Evolutionary conservation across 2,797 vertebrate genomes (phyloP).

Genomic region (Echeneis naucrates): DNA sequence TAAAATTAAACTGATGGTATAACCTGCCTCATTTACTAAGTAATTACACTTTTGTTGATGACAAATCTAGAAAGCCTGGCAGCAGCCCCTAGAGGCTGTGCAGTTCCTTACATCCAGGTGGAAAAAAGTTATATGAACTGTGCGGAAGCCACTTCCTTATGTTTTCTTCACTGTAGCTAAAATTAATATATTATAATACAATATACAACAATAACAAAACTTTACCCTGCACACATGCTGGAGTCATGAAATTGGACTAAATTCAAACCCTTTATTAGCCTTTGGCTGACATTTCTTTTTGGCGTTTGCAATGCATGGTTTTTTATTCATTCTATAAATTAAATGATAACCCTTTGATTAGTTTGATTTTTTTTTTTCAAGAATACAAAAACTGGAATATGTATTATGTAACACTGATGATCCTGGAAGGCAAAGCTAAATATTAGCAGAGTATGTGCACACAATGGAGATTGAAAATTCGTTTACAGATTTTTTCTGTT

Average conservation of each 20-base stretch:
- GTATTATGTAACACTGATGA: conserved; percentile 30
- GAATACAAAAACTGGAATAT: conserved; percentile 23
- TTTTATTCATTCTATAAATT: background rate
- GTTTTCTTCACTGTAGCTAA: conserved; percentile 33
- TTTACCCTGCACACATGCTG: background rate
- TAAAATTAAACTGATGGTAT: conserved; percentile 10
- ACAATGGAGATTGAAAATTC: conserved; percentile 1
- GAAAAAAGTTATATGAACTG: conserved; percentile 34
- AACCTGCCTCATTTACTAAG: conserved; percentile 16
- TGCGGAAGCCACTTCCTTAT: conserved; percentile 29
- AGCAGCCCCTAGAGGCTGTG: conserved; percentile 50
- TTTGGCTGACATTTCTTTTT: conserved; percentile 2
- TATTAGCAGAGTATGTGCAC: background rate
- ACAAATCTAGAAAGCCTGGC: conserved; percentile 27
- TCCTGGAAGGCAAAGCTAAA: conserved; percentile 23
- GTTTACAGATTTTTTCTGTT: background rate
- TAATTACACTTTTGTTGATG: conserved; percentile 30
- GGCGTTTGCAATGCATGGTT: background rate
- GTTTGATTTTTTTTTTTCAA: conserved; percentile 10
- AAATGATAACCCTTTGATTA: background rate
- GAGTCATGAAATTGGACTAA: background rate
- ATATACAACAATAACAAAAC: conserved; percentile 22
- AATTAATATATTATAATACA: conserved; percentile 51
- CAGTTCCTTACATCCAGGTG: conserved; percentile 35
- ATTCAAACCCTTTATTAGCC: conserved; percentile 8